These are phyloP conservation scores for Rhinoptilus africanus DNA, from an alignment of 2,113 vertebrate species.

Conservation along the genomic window DNA sequence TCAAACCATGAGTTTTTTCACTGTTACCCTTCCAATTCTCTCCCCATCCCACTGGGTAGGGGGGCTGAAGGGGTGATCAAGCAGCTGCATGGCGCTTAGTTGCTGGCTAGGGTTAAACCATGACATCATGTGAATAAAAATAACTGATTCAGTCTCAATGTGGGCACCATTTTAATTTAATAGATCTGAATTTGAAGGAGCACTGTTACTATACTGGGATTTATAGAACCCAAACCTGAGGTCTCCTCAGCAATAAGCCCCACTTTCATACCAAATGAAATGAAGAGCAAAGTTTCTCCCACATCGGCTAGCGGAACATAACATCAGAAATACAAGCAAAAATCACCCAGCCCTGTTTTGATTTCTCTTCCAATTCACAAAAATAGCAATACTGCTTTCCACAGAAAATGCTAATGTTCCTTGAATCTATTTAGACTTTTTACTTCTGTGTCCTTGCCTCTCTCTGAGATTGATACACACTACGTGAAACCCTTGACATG, in stretches of 20 bases:
- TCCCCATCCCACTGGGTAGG: neutral
- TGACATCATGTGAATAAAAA: neutral
- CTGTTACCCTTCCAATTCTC: neutral
- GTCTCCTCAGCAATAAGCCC: neutral
- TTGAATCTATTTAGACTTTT: neutral
- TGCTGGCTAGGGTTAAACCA: neutral
- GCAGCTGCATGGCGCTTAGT: neutral
- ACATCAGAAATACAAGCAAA: neutral
- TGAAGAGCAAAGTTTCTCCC: neutral
- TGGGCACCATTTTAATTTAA: neutral
- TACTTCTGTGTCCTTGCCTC: rapidly evolving
- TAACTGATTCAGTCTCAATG: neutral
- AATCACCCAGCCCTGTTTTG: neutral
- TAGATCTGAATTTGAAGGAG: neutral
- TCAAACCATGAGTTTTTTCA: neutral
- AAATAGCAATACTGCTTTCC: neutral
- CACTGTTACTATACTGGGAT: neutral
- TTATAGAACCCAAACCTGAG: neutral
- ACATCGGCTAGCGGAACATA: neutral
- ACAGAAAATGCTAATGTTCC: neutral
- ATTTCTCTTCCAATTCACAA: neutral
- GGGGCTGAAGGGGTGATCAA: neutral
- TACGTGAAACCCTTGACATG: neutral
- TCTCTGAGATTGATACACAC: neutral
- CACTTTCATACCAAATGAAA: neutral